Evolutionary conservation across 2,888 invertebrate genomes (phyloP), one percentile per base, ranked within the genome.

Genomic region (Harmothoe impar): DNA sequence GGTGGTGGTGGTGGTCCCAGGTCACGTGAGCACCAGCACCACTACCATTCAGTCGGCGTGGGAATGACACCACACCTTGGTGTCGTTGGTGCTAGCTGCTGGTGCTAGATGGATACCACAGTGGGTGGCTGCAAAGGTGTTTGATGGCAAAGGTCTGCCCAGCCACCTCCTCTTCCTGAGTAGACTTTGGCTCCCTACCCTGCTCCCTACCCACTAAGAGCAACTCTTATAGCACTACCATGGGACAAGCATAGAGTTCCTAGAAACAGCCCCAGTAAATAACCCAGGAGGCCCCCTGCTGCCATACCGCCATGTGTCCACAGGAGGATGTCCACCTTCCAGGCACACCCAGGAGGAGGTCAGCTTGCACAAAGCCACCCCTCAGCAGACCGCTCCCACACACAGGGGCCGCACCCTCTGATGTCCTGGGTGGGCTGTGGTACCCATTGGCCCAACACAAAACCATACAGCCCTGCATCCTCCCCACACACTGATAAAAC

Each of bases 121-220:
- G 20, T n/a, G 62, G 62, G 62, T 62, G 62, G 20, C 62, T 62
- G 15, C 12, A 62, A 62, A n/a, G 62, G 62, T 81, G 81, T 81
- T 81, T 43, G 43, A 43, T 81, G 81, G 35, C 81, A 81, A 43
- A 81, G 81, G 81, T 81, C 33, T 81, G 43, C 43, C 15, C 23
- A 20, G 15, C 33, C 23, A n/a, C 81, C 43, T 15, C 81, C 43
- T 10, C 43, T 43, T 10, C 43, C 10, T 23, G 0, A 35, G 81
- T 81, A 35, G 23, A 33, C 35, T 81, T 12, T 35, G 81, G 35
- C 33, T 35, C 20, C 43, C 10, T 81, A 35, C 33, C 35, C 43
- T 7, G 43, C 43, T 81, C 81, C 43, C 43, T 15, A 81, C 23
- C 33, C 81, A 81, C 35, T 77, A 5, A 17, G 77, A 77, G 31